Evolutionary conservation across 2,113 vertebrate species (phyloP).

Genomic region (Maccullochella peelii): DNA sequence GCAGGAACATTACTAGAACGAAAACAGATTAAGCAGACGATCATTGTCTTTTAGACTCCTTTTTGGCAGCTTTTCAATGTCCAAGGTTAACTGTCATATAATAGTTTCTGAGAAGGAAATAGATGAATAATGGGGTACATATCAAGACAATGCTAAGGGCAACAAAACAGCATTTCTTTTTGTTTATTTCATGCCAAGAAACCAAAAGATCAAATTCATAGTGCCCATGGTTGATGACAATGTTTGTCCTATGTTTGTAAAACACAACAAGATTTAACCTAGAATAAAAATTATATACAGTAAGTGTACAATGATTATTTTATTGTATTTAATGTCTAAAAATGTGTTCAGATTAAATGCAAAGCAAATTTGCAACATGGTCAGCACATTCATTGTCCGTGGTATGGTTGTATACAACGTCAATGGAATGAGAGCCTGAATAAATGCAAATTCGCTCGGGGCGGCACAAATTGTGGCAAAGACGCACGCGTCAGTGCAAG

Average conservation of each 20-base stretch:
- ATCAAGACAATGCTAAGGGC: neutral
- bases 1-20: neutral
- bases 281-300: neutral
- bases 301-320: neutral
- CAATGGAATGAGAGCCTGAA: neutral
- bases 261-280: no score
- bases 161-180: neutral
- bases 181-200: slow-evolving; percentile 7
- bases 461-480: neutral
- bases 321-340: neutral
- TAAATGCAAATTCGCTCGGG: neutral
- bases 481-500: neutral
- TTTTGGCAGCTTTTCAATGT: neutral
- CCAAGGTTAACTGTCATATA: neutral
- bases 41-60: neutral
- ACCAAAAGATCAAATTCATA: neutral
- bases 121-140: neutral
- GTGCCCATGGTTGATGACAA: neutral
- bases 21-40: neutral
- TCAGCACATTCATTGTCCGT: no score
- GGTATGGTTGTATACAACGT: neutral
- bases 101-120: neutral
- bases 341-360: neutral
- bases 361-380: neutral
- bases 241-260: neutral